Conservation (phyloP, 2,888 invertebrate genomes). For the Dasysyrphus albostriatus region DNA sequence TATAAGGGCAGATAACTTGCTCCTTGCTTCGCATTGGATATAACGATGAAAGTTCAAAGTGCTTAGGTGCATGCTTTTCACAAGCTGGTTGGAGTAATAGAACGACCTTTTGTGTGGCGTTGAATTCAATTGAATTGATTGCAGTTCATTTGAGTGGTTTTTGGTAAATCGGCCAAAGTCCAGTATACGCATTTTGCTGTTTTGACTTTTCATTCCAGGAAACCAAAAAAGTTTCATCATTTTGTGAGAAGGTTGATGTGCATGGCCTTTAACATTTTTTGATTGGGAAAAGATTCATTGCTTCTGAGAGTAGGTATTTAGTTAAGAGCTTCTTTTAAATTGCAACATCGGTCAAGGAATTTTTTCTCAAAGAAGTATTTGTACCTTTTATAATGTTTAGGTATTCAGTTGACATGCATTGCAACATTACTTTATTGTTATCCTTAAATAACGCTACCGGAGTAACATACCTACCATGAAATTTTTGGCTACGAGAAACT, state of each 20-base stretch:
- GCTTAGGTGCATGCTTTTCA: constrained; percentile 31
- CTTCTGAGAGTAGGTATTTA: no score
- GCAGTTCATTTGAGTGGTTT: constrained; percentile 57
- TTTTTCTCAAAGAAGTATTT: no score
- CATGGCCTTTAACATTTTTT: not conserved
- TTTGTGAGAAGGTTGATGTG: not conserved
- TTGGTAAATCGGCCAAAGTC: not conserved
- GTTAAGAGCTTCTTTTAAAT: no score
- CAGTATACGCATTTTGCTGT: not conserved
- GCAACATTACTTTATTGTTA: no score
- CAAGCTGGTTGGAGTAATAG: constrained; percentile 16
- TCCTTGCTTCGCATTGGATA: constrained; percentile 23
- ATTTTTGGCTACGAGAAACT: no score
- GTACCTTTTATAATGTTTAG: no score
- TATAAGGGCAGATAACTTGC: not conserved
- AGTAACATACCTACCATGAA: no score
- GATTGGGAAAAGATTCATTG: not conserved
- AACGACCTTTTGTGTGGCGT: constrained; percentile 15
- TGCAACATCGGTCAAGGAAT: no score
- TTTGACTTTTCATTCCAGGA: constrained; percentile 4
- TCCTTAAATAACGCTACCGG: no score
- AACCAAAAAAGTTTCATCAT: not conserved
- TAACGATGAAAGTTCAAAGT: constrained; percentile 29
- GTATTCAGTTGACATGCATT: no score
- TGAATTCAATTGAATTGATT: constrained; percentile 63